Evolutionary conservation across 2,113 vertebrate genomes (phyloP), one percentile per base, ranked within the genome.

Genomic region (Strigops habroptila): DNA sequence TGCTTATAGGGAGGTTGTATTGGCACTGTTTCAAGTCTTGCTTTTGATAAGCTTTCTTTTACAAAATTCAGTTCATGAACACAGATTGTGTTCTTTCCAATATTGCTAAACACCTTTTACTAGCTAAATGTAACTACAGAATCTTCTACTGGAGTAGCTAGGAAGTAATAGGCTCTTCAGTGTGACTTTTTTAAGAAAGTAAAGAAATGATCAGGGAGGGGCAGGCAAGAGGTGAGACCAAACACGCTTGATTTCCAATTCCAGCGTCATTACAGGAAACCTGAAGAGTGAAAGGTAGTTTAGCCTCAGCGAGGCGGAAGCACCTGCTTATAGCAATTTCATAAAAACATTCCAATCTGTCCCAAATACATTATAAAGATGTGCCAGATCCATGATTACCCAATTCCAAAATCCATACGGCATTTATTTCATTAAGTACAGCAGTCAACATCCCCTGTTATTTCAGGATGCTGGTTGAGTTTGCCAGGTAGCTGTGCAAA

Each of bases 371-470:
- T 94, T 91, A 64, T 71, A 48, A 91, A 94, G 49, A 71, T 37
- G 57, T 91, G 88, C 80, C 82, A 94, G 90, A 88, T 78, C 82
- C 35, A 57, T 37, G 44, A 90, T 91, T 93, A 68, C 77, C 1
- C 16, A 75, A 93, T 93, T 93, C 75, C 76, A 68, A 68, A 88
- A 81, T 86, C 73, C 69, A 60, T 78, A 75, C 94, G 95, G 69
- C 43, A 33, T 86, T 86, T 84, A 88, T 55, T 88, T 88, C 68
- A 82, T 37, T 39, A 52, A 88, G 63, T 48, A 11, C 68, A 59
- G 11, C 18, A 48, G 14, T 53, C 53, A 27, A 33, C 35, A 30
- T 86, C 39, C 35, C 18, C 43, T 95, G 0, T 68, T 93, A 55
- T 71, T 94, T 83, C 65, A 88, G 33, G 1, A 0, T 75, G 35